Base-by-base conservation (phyloP, 2,797 vertebrate species). In the Tympanoctomys barrerae region DNA sequence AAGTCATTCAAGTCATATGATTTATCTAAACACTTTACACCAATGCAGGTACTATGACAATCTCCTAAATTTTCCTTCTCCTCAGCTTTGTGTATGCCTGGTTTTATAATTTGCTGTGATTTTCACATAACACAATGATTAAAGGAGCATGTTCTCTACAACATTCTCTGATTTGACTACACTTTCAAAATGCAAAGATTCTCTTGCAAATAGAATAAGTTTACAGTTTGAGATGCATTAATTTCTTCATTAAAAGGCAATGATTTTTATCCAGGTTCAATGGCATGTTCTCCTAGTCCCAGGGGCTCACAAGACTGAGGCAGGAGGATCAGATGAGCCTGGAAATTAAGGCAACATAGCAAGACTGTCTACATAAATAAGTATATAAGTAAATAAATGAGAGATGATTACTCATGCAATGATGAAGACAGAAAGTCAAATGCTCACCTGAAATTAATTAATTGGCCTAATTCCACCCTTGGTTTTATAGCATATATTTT, bases 121-220 rank as follows among this genome's bases (percentile, higher is more conserved):
- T 33, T 89, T 87, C 66, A 14, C 31, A n/a, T 80, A 68, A 73
- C 52, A 11, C 89, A 73, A 80, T 70, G 5, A 79, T 78, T 16
- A 77, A 13, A 91, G 8, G 24, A 94, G 77, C 86, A 11, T 70
- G 42, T 82, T 91, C 24, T 95, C 26, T n/a, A 64, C 3, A 79
- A 86, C 7, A 49, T 54, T 57, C 36, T 70, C 64, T 91, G 18
- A 68, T 61, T 85, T 90, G n/a, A 62, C 71, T 89, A 64, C 59
- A 33, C 16, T 86, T 79, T 13, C 16, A 79, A 21, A 84, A 90
- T 81, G 78, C 93, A 94, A 82, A 73, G 16, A 81, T 85, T 71
- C 21, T 42, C 19, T 28, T 85, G 2, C 36, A 85, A 71, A 92
- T 18, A 39, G 80, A 89, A 42, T 28, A 64, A 19, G 61, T 33